Evolutionary conservation across 2,113 vertebrate species (phyloP).

Genomic region (Macrotis lagotis): DNA sequence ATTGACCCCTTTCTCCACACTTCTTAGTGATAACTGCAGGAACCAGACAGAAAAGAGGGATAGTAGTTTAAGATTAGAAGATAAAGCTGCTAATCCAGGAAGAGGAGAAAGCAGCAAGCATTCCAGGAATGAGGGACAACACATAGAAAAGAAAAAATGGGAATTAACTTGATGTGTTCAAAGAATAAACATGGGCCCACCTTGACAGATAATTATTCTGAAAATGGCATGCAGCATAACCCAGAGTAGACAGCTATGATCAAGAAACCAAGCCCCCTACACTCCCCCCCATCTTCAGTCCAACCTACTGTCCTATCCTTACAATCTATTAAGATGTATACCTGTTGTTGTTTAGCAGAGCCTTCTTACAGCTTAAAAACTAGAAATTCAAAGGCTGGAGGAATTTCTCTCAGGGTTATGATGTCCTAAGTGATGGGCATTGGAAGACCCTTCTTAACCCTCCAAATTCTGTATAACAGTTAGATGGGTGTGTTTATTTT

Average conservation of each 20-base stretch:
- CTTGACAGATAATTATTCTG: not conserved
- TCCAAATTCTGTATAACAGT: not conserved
- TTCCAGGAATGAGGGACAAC: not conserved
- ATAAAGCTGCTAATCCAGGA: not conserved
- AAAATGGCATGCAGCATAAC: not conserved
- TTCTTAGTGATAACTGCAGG: not conserved
- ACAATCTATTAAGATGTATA: not conserved
- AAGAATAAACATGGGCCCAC: not conserved
- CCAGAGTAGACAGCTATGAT: not conserved
- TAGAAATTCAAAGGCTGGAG: not conserved
- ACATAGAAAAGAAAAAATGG: not conserved
- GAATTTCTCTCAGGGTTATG: slow-evolving; percentile 25
- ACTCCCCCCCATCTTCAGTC: not conserved
- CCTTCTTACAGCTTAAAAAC: not conserved
- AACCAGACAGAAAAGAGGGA: not conserved
- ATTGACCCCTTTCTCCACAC: not conserved
- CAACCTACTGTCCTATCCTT: not conserved
- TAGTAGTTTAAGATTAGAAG: not conserved
- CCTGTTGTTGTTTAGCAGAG: not conserved
- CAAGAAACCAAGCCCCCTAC: not conserved
- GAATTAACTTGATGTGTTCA: not conserved
- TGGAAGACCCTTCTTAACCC: slow-evolving; percentile 35
- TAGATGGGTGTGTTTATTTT: slow-evolving; percentile 55
- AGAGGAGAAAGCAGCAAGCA: not conserved
- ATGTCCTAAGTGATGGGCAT: slow-evolving; percentile 45